Conservation (phyloP, 2,888 invertebrate species). For the Dryadula phaetusa region DNA sequence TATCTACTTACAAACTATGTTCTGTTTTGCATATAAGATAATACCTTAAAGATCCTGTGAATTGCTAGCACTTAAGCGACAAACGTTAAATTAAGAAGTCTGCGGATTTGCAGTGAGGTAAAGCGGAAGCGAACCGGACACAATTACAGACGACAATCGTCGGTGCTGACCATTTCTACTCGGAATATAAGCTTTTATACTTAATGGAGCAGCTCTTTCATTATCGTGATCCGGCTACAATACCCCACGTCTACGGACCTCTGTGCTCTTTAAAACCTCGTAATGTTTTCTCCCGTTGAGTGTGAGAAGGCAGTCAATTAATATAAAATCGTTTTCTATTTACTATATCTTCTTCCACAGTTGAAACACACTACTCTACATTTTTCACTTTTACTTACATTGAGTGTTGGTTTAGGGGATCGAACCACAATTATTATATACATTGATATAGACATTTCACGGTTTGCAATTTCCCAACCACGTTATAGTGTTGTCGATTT, state of each 20-base stretch:
- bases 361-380: no score
- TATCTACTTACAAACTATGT: constrained; percentile 35
- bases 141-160: constrained; percentile 78
- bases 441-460: no score
- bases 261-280: constrained; percentile 42
- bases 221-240: constrained; percentile 68
- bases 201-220: constrained; percentile 72
- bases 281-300: constrained; percentile 15
- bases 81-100: constrained; percentile 44
- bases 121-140: constrained; percentile 65
- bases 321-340: constrained; percentile 9
- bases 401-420: no score
- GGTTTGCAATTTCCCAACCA: no score
- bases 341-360: no score
- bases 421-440: no score
- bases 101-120: constrained; percentile 50
- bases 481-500: no score
- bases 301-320: not conserved
- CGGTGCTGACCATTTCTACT: constrained; percentile 59
- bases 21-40: constrained; percentile 42
- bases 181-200: constrained; percentile 70
- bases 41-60: constrained; percentile 38
- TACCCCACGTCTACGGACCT: constrained; percentile 51
- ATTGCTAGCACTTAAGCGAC: constrained; percentile 35
- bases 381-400: no score